These are phyloP conservation scores for Akabosia matsudoensis DNA, from an alignment of 1,140 invertebrate species.

Conservation along the genomic window DNA sequence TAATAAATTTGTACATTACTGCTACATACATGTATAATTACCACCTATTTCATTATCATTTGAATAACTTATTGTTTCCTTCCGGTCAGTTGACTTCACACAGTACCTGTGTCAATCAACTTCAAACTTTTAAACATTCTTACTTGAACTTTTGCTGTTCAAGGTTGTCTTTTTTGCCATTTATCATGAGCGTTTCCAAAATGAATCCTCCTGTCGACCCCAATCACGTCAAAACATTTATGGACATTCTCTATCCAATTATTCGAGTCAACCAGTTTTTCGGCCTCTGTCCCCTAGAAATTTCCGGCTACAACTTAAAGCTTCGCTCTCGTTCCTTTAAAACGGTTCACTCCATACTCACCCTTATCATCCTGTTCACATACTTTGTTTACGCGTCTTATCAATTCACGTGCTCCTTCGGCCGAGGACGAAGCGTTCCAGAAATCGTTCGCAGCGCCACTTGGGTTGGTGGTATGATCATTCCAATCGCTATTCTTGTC, in stretches of 20 bases:
- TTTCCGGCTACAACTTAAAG: background rate
- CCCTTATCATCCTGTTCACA: background rate
- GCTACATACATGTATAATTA: no score
- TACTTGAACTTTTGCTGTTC: no score
- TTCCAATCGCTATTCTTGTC: conserved; percentile 7
- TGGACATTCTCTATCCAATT: conserved; percentile 4
- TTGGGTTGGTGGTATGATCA: background rate
- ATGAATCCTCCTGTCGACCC: background rate
- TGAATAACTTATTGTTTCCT: no score
- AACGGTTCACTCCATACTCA: background rate
- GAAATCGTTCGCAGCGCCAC: background rate
- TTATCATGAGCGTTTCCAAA: background rate
- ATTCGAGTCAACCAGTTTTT: conserved; percentile 1
- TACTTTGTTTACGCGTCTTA: background rate
- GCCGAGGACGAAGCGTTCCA: background rate
- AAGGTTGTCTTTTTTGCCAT: no score
- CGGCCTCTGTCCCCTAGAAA: conserved; percentile 5
- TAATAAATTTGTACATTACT: no score
- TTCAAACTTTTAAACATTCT: no score
- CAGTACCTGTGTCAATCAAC: no score
- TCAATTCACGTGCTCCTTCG: background rate
- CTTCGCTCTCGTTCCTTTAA: background rate
- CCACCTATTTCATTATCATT: no score
- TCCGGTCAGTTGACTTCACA: no score
- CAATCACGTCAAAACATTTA: background rate